Evolutionary conservation across 2,797 vertebrate genomes (phyloP).

Genomic region (Paguma larvata): DNA sequence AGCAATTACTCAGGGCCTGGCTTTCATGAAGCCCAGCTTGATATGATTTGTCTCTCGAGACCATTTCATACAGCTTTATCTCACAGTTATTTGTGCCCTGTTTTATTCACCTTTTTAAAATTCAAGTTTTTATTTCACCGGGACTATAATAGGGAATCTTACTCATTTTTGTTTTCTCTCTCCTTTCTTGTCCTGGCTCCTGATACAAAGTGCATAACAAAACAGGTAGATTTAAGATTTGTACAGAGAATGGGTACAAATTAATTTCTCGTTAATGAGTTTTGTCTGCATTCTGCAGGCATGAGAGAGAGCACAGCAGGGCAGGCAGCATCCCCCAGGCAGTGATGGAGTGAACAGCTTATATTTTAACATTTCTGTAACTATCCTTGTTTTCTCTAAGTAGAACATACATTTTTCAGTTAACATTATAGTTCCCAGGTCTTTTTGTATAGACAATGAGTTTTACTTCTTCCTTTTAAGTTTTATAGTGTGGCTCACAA

Average conservation of each 20-base stretch:
- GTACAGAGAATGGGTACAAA: background rate
- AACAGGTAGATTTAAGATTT: background rate
- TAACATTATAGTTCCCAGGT: background rate
- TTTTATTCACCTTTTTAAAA: constrained; percentile 17
- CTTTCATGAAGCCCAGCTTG: background rate
- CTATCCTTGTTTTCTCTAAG: background rate
- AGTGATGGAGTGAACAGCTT: background rate
- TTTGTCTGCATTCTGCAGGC: background rate
- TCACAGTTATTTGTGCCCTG: background rate
- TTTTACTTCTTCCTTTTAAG: background rate
- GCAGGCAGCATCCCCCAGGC: background rate
- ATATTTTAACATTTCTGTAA: background rate
- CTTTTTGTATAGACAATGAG: background rate
- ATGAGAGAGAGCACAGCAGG: background rate
- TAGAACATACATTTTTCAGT: background rate
- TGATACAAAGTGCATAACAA: background rate
- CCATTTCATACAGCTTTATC: background rate
- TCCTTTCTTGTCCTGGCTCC: background rate
- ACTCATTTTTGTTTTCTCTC: background rate
- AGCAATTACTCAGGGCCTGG: background rate
- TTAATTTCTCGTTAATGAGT: background rate
- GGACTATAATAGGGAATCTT: background rate
- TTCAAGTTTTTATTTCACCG: background rate
- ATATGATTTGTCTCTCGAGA: background rate
- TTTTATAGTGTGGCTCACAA: background rate